Percentiles rank a stretch among this genome's conserved stretches.
phyloP scores from a whole-genome alignment of 2,888 invertebrate genomes.

The Oxycera nigricornis region DNA sequence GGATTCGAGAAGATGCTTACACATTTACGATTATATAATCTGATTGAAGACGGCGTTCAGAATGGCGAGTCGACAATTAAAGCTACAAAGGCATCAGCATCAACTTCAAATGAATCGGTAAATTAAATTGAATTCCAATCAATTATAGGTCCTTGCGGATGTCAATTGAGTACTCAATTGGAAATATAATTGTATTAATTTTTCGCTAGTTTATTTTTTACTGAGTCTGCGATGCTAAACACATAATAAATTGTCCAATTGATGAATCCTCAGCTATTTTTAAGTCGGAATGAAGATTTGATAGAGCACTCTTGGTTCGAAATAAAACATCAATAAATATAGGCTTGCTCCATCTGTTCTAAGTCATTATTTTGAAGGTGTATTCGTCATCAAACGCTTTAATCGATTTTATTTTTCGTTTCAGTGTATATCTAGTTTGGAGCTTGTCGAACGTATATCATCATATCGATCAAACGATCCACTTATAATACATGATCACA shows the following conservation, averaged over 20 bases:
- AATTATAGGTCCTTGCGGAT: slow-evolving; percentile 11
- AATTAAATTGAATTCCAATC: slow-evolving; percentile 52
- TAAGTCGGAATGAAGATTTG: no score
- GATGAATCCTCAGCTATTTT: no score
- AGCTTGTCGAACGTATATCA: slow-evolving; percentile 54
- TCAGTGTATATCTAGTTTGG: slow-evolving; percentile 65
- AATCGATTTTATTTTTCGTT: no score
- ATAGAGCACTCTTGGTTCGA: no score
- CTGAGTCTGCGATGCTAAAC: no score
- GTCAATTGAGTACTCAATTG: slow-evolving; percentile 25
- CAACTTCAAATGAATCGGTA: slow-evolving; percentile 62
- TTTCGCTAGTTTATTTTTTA: no score
- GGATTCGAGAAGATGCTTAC: slow-evolving; percentile 75
- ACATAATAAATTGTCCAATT: no score
- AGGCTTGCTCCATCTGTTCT: no score
- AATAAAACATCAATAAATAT: no score
- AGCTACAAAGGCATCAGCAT: slow-evolving; percentile 19
- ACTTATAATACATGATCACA: slow-evolving; percentile 49
- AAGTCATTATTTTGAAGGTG: no score
- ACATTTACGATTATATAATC: slow-evolving; percentile 66
- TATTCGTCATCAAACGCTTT: no score
- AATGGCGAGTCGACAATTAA: slow-evolving; percentile 35
- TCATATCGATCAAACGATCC: slow-evolving; percentile 49
- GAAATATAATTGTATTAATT: slow-evolving; percentile 37
- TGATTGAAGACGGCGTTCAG: slow-evolving; percentile 51